Base-by-base conservation (phyloP, 2,113 vertebrate species). In the Thermophis baileyi region DNA sequence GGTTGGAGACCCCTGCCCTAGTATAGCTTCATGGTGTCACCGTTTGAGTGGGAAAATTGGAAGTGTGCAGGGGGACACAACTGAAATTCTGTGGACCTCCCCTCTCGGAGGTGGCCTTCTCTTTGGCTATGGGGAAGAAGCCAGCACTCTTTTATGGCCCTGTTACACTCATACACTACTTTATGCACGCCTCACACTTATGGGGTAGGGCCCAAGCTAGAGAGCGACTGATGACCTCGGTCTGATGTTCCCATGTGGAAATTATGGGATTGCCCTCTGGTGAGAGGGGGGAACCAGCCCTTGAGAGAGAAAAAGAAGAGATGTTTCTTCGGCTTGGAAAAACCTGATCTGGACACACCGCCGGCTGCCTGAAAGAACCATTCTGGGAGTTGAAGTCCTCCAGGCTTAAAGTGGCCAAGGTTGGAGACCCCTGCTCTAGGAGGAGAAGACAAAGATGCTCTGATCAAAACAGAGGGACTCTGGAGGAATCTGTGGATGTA, bases 211-310 rank as follows among this genome's bases (percentile, higher is more conserved):
- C 49, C 6, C 50, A 11, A 7, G 30, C 24, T 1, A 49, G 57
- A 1, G 22, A 40, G 24, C 1, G 20, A 1, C 4, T 20, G 30
- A 35, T 4, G 24, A 2, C n/a, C 49, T 12, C 10, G 47, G 89
- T 60, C 63, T 22, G 91, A 63, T 88, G 94, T 53, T 92, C 91
- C 91, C 50, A 93, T 90, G 94, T 1, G 85, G 18, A 91, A 0
- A 25, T 88, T 91, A 2, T 53, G 94, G 2, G 25, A 44, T 35
- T 6, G 30, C 5, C n/a, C 35, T 14, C 14, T 74, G n/a, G n/a
- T 2, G 16, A 40, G n/a, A 14, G 6, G 90, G 4, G 2, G 0
- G 22, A 69, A 63, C 89, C 89, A 90, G 30, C 89, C 93, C 18
- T 91, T 0, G 0, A 85, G 25, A 50, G 57, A 25, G 24, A 9